Evolutionary conservation across 2,888 invertebrate genomes (phyloP).

Genomic region (Drosophila sordidapex): DNA sequence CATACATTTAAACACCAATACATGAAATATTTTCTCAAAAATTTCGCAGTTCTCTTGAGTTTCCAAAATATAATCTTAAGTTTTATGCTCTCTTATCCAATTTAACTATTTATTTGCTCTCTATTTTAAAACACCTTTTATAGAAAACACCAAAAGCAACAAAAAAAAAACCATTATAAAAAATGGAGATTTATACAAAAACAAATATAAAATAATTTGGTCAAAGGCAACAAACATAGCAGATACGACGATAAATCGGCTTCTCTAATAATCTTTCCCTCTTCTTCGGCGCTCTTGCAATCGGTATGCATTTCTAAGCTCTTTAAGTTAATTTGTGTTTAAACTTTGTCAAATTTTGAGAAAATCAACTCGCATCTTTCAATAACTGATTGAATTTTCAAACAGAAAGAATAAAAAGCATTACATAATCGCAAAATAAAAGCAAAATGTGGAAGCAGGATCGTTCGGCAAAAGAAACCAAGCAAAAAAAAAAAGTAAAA

Average conservation of each 20-base stretch:
- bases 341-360: constrained; percentile 60
- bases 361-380: constrained; percentile 65
- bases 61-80: constrained; percentile 1
- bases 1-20: constrained; percentile 20
- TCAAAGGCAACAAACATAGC: constrained; percentile 24
- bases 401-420: constrained; percentile 31
- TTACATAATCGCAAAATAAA: constrained; percentile 63
- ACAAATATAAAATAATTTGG: constrained; percentile 26
- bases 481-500: constrained; percentile 27
- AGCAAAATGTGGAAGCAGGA: constrained; percentile 84
- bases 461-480: constrained; percentile 78
- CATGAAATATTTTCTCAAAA: constrained; percentile 74
- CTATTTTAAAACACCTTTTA: constrained; percentile 25
- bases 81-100: constrained; percentile 27
- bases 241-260: constrained; percentile 28
- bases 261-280: constrained; percentile 44
- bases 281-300: constrained; percentile 56
- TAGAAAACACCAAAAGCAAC: constrained; percentile 26
- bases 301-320: constrained; percentile 28
- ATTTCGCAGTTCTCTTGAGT: constrained; percentile 49
- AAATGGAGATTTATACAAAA: constrained; percentile 45
- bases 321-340: constrained; percentile 41
- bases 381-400: constrained; percentile 32
- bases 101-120: constrained; percentile 19
- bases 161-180: constrained; percentile 17